A percentile compares a stretch with the other conserved stretches of the same genome.
These are phyloP conservation scores for Babylonia areolata DNA, from an alignment of 1,140 invertebrate species.

Conservation along the genomic window DNA sequence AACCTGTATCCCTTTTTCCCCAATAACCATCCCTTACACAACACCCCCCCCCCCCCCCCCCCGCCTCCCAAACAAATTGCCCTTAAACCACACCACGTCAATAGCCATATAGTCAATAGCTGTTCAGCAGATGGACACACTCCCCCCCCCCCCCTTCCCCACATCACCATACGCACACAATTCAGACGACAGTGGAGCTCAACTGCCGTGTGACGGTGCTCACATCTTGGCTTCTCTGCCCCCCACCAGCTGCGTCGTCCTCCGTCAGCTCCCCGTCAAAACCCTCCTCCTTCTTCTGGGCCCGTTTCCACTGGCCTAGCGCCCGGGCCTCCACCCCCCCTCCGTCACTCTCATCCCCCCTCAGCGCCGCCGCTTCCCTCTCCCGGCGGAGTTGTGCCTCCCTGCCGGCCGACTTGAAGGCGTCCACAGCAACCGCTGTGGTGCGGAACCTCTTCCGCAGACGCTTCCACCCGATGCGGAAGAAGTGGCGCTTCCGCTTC, in stretches of 20 bases:
- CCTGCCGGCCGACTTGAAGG: no score
- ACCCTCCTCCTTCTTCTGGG: not conserved
- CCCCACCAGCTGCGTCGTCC: not conserved
- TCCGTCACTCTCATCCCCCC: not conserved
- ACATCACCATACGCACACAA: no score
- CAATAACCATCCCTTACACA: no score
- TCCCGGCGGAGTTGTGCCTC: not conserved
- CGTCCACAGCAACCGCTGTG: not conserved
- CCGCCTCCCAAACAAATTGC: not conserved
- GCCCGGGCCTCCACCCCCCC: not conserved
- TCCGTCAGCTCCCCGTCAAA: not conserved
- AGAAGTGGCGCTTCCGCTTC: slow-evolving; percentile 54
- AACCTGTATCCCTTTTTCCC: no score
- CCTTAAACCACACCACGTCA: no score
- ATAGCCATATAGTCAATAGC: no score
- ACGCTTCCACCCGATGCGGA: not conserved
- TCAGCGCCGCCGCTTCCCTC: not conserved
- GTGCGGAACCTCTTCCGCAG: not conserved
- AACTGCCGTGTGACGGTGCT: not conserved
- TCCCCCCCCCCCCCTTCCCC: not conserved
- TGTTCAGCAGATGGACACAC: no score
- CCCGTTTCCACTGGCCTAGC: not conserved
- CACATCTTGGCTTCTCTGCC: not conserved
- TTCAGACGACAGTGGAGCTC: not conserved
- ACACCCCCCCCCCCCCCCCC: not conserved